These are phyloP conservation scores for Embidobia sp. DNA, from an alignment of 2,888 invertebrate species.

Conservation along the genomic window DNA sequence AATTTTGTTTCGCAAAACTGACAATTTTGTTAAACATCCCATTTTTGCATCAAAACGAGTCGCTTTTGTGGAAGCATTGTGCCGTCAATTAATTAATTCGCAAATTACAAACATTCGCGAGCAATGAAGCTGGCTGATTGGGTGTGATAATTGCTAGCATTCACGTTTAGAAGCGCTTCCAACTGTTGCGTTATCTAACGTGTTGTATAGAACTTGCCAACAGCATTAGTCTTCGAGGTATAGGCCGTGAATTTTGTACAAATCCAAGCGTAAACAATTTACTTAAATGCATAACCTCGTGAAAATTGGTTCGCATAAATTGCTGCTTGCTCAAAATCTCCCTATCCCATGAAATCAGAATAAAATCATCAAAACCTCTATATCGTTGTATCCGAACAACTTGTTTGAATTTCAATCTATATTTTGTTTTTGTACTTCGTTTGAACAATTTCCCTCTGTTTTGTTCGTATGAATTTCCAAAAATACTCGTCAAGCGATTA, in stretches of 20 bases:
- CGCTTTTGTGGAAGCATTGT: not conserved
- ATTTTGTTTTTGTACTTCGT: no score
- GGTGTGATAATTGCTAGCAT: slow-evolving; percentile 50
- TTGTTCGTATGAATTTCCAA: slow-evolving; percentile 4
- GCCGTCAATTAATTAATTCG: slow-evolving; percentile 24
- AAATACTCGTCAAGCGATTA: slow-evolving; percentile 30
- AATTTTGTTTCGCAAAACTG: no score
- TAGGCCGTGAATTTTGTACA: slow-evolving; percentile 24
- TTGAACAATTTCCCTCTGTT: not conserved
- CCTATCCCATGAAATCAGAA: no score
- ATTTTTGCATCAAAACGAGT: no score
- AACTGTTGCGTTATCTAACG: slow-evolving; percentile 62
- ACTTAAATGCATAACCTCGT: not conserved
- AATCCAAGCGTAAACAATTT: slow-evolving; percentile 8
- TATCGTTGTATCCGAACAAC: no score
- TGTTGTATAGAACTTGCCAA: slow-evolving; percentile 23
- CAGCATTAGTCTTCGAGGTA: slow-evolving; percentile 34
- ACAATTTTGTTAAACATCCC: no score
- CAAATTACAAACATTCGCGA: slow-evolving; percentile 34
- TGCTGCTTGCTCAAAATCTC: no score
- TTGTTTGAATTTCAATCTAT: no score
- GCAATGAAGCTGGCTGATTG: slow-evolving; percentile 30
- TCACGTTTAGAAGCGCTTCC: slow-evolving; percentile 52
- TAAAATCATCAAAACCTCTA: no score
- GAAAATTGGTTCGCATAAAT: no score